Conservation (phyloP, 2,888 invertebrate genomes). For the Rhabditoides inermis region DNA sequence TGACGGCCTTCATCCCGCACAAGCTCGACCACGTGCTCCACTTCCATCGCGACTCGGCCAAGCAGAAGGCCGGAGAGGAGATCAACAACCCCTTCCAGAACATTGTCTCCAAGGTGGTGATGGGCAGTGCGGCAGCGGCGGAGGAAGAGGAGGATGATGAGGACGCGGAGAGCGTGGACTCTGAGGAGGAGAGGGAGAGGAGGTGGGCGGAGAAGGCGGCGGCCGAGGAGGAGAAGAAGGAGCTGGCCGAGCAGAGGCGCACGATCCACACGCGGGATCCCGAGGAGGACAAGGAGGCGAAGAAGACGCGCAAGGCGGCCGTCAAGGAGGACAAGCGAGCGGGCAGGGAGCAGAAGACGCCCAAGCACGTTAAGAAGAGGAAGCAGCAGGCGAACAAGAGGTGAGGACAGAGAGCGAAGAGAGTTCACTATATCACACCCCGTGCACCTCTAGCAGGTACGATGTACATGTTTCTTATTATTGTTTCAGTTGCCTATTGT, state of each 20-base stretch:
- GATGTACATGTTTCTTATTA: too few species aligned
- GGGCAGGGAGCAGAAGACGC: constrained; percentile 75
- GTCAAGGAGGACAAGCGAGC: constrained; percentile 81
- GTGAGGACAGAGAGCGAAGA: too few species aligned
- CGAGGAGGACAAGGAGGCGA: constrained; percentile 53
- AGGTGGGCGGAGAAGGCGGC: constrained; percentile 7
- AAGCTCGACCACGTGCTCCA: constrained; percentile 73
- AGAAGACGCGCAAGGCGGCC: constrained; percentile 67
- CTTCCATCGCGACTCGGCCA: constrained; percentile 67
- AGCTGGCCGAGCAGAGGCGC: too few species aligned
- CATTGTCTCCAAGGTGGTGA: constrained; percentile 66
- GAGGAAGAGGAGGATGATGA: too few species aligned
- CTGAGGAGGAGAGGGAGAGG: too few species aligned
- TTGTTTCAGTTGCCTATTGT: too few species aligned
- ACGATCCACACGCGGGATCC: constrained; percentile 56
- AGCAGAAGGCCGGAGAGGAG: constrained; percentile 65
- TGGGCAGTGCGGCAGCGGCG: too few species aligned
- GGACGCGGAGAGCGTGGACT: too few species aligned
- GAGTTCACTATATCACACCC: too few species aligned
- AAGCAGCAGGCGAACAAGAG: constrained; percentile 60
- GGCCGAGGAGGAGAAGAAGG: constrained; percentile 17
- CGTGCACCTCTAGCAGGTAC: too few species aligned
- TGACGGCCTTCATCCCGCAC: constrained; percentile 75
- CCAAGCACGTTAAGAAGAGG: constrained; percentile 85
- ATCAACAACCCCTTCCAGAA: constrained; percentile 69